Evolutionary conservation across 1,140 invertebrate species (phyloP), one percentile per base, ranked within the genome.

Genomic region (Drosophila subobscura): DNA sequence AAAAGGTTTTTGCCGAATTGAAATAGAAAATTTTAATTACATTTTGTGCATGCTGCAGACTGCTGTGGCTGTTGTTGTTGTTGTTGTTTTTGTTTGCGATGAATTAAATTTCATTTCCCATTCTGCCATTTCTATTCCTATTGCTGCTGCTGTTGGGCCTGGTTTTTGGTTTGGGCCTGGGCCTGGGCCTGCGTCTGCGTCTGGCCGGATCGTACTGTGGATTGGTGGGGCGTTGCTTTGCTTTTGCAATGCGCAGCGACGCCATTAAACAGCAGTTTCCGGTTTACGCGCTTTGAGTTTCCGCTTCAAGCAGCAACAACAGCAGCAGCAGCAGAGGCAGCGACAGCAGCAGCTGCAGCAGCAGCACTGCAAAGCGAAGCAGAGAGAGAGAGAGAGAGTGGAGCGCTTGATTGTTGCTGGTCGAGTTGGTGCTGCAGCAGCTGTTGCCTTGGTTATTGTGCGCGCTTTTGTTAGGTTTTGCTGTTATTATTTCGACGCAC

Each of bases 201-300:
- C 10, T 54, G 49, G 29, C 20, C 8, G 25, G 23, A 33, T 53
- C 5, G 5, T 68, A 61, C 41, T 55, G 45, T 55, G 29, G 74
- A 41, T 16, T 52, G 49, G 52, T 58, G n/a, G 58, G 55, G 64
- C 63, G 71, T 72, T 81, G 78, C 83, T 37, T 37, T 37, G 33
- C 33, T 84, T 37, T 37, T 37, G 33, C 33, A 37, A 83, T 88
- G 83, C 84, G 67, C 83, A 75, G 75, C 79, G 56, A 80, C 79
- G 84, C 83, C 84, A 88, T 88, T 88, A 88, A 88, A 88, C 84
- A 88, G 78, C 79, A 77, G 83, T 88, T 88, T 88, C 83, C 83
- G 83, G 83, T 88, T 88, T 88, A 88, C 83, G 83, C 83, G 83
- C 83, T 88, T 88, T 88, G 83, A 76, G 84, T 88, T 88, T 88